Evolutionary conservation across 2,888 invertebrate species (phyloP).

Genomic region (Tiliacea citrago): DNA sequence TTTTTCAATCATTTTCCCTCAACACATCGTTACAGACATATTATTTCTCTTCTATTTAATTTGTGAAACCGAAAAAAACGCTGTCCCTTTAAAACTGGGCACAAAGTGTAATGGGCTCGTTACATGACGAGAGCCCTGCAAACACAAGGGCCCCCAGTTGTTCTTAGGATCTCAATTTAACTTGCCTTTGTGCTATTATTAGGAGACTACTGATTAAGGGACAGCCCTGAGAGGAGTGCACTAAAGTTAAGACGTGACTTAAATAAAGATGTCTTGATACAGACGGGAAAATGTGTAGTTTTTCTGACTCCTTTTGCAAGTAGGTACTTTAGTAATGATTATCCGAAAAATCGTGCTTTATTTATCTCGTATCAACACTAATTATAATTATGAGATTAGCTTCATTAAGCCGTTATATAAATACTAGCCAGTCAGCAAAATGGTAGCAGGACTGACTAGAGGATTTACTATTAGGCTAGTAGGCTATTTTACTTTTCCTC

Average conservation of each 20-base stretch:
- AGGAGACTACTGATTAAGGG: slow-evolving; percentile 59
- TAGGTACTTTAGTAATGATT: background rate
- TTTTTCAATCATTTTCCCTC: no score
- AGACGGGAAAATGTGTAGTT: background rate
- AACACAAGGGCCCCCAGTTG: slow-evolving; percentile 78
- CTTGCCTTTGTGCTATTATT: slow-evolving; percentile 73
- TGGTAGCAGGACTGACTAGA: no score
- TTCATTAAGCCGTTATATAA: no score
- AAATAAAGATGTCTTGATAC: slow-evolving; percentile 26
- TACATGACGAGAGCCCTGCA: slow-evolving; percentile 77
- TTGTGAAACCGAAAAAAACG: background rate
- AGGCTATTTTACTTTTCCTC: no score
- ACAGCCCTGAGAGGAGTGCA: background rate
- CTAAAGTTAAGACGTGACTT: slow-evolving; percentile 13
- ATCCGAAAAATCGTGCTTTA: background rate
- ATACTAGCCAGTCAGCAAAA: no score
- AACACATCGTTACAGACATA: no score
- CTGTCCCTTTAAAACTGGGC: slow-evolving; percentile 56
- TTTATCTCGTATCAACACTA: no score
- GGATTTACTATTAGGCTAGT: no score
- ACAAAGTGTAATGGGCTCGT: slow-evolving; percentile 75
- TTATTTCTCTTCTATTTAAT: no score
- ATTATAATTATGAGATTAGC: no score
- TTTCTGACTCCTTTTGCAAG: background rate
- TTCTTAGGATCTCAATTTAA: slow-evolving; percentile 81